Percentiles rank a stretch among this genome's conserved stretches.
Conservation (phyloP, 2,113 vertebrate genomes). For the Noctilio leporinus region DNA sequence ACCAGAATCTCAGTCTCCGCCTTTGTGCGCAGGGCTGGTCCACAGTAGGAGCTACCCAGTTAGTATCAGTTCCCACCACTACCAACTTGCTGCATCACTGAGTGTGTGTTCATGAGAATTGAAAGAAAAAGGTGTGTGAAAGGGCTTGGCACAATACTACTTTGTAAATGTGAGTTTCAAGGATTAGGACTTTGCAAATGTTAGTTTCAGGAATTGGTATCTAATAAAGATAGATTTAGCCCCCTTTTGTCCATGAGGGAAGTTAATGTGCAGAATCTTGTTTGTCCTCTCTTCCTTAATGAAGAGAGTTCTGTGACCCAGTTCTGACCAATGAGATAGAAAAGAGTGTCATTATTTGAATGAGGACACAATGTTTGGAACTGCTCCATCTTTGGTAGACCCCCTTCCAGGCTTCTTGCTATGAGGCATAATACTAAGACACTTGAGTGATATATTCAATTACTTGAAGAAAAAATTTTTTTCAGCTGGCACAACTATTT, state of each 20-base stretch:
- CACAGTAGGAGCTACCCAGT: neutral
- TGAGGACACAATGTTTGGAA: neutral
- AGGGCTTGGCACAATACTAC: neutral
- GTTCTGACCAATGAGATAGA: neutral
- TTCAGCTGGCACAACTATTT: neutral
- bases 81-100: neutral
- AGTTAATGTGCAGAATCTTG: neutral
- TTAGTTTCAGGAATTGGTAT: neutral
- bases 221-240: neutral
- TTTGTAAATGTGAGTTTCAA: neutral
- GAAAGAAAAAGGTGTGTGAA: neutral
- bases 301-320: neutral
- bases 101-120: neutral
- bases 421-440: neutral
- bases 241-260: neutral
- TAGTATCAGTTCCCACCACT: neutral
- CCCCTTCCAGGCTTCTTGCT: neutral
- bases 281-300: neutral
- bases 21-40: neutral
- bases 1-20: neutral
- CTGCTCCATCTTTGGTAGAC: neutral
- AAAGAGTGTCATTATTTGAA: neutral
- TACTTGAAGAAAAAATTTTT: neutral
- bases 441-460: neutral
- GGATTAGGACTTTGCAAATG: neutral